Evolutionary conservation across 37 sponge, comb jelly and placozoan genomes (phyloP).

Genomic region (Ephydatia muelleri): DNA sequence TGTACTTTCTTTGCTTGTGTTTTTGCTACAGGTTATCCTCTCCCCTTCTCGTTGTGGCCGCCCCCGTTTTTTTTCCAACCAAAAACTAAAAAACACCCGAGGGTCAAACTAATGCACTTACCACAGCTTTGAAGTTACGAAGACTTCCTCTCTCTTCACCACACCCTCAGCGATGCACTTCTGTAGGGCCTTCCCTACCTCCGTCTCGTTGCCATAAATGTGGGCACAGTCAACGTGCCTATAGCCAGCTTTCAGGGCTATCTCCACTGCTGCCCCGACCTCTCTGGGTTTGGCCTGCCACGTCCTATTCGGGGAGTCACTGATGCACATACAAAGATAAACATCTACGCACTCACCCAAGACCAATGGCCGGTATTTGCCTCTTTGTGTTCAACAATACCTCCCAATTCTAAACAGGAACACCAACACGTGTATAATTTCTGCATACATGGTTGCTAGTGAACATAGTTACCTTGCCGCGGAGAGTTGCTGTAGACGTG

Average conservation of each 20-base stretch:
- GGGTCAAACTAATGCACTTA: slow-evolving; percentile 3
- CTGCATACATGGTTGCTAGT: no score
- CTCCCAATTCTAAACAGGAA: not conserved
- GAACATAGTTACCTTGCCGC: no score
- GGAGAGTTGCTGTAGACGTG: not conserved
- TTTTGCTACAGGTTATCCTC: no score
- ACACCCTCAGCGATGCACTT: slow-evolving; percentile 82
- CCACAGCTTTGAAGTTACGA: slow-evolving; percentile 89
- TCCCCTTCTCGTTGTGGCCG: no score
- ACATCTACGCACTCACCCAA: not conserved
- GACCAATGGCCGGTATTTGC: not conserved
- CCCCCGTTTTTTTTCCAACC: no score
- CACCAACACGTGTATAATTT: no score
- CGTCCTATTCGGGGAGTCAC: slow-evolving; percentile 29
- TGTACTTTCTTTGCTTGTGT: no score
- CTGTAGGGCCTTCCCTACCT: slow-evolving; percentile 83
- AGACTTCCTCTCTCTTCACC: slow-evolving; percentile 84
- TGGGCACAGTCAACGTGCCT: slow-evolving; percentile 91
- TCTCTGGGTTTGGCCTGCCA: slow-evolving; percentile 75
- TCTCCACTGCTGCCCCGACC: slow-evolving; percentile 81
- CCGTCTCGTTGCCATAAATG: slow-evolving; percentile 84
- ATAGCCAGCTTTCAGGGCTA: slow-evolving; percentile 75
- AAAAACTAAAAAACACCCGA: no score
- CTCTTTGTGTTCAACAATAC: not conserved
- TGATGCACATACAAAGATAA: not conserved